phyloP scores from a whole-genome alignment of 35 echinoderm and acorn worm genomes.

The Heliocidaris tuberculata region DNA sequence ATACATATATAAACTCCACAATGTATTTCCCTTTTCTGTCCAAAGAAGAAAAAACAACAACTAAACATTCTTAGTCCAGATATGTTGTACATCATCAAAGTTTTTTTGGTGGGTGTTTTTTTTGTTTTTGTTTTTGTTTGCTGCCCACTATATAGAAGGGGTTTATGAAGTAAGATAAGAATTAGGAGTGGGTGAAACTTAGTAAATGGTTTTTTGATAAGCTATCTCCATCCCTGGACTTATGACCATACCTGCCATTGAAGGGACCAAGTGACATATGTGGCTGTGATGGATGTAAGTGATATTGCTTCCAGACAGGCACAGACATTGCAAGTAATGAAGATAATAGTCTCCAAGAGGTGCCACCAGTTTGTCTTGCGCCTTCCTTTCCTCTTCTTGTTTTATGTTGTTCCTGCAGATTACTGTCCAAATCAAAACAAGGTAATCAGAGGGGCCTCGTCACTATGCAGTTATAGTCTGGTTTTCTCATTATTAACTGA shows the following conservation, averaged over 20 bases:
- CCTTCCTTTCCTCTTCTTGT: neutral
- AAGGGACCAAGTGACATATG: neutral
- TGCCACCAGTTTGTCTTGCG: neutral
- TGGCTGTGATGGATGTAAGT: neutral
- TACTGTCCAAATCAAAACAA: conserved; percentile 18
- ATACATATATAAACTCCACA: neutral
- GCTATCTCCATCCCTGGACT: neutral
- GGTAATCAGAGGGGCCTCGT: neutral
- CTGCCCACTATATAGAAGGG: neutral
- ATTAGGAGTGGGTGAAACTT: neutral
- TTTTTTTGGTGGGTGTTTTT: no score
- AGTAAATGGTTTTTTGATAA: neutral
- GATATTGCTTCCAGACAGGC: neutral
- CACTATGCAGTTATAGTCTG: neutral
- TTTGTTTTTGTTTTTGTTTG: no score
- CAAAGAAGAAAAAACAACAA: neutral
- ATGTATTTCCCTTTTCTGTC: no score
- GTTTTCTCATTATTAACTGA: neutral
- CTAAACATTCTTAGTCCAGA: no score
- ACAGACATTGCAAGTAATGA: conserved; percentile 10
- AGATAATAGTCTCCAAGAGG: conserved; percentile 10
- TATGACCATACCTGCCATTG: neutral
- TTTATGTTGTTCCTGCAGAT: conserved; percentile 10
- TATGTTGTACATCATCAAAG: no score
- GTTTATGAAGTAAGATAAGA: neutral